These are phyloP conservation scores for Cyclina sinensis DNA, from an alignment of 1,140 invertebrate species.

Conservation along the genomic window DNA sequence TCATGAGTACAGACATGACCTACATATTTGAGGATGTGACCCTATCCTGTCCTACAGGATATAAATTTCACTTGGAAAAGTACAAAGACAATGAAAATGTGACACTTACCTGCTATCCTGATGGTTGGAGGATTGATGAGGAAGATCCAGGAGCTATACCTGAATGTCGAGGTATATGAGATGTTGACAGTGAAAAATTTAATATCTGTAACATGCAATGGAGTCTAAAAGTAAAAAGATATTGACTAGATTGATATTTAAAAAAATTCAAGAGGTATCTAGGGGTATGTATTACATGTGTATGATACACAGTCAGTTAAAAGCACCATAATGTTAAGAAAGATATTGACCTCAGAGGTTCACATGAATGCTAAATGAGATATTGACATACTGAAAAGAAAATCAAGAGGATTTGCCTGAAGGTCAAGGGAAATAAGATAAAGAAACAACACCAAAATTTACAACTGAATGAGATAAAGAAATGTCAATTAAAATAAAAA, in stretches of 20 bases:
- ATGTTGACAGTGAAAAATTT: background rate
- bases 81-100: background rate
- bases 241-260: background rate
- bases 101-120: background rate
- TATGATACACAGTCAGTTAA: too few species aligned
- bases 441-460: too few species aligned
- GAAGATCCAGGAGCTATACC: slow-evolving; percentile 23
- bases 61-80: slow-evolving; percentile 31
- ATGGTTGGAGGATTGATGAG: slow-evolving; percentile 16
- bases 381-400: background rate
- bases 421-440: too few species aligned
- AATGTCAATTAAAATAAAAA: too few species aligned
- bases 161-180: slow-evolving; percentile 32
- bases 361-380: too few species aligned
- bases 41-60: slow-evolving; percentile 27
- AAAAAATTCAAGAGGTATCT: background rate
- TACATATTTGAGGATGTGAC: slow-evolving; percentile 7
- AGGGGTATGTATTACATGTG: too few species aligned
- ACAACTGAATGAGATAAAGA: too few species aligned
- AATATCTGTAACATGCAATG: background rate
- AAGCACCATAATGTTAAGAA: too few species aligned
- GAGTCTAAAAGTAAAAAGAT: background rate
- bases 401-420: too few species aligned
- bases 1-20: background rate
- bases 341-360: too few species aligned